Conservation (phyloP, 2,888 invertebrate species). For the Phymatocera aterrima region DNA sequence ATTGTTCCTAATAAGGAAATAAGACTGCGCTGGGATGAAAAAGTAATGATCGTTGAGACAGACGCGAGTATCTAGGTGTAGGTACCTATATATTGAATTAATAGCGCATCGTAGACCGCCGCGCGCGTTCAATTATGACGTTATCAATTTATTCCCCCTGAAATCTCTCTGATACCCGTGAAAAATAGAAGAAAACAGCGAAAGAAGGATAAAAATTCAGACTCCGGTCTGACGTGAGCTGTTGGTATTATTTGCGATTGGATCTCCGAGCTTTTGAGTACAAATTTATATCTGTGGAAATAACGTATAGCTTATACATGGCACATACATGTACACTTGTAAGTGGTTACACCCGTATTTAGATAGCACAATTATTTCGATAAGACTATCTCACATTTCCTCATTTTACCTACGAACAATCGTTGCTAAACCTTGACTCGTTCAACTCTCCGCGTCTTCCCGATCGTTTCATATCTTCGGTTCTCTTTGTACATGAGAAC, state of each 20-base stretch:
- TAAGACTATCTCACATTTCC: not conserved
- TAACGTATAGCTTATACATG: not conserved
- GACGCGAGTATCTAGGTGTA: too few species aligned
- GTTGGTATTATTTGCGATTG: not conserved
- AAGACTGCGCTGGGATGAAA: too few species aligned
- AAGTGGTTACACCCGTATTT: conserved; percentile 14
- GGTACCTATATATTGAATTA: too few species aligned
- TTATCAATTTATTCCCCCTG: not conserved
- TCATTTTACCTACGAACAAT: not conserved
- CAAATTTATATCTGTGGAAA: conserved; percentile 11
- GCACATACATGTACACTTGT: not conserved
- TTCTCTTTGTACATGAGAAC: too few species aligned
- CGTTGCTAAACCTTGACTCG: too few species aligned
- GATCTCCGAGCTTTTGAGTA: conserved; percentile 14
- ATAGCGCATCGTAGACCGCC: too few species aligned
- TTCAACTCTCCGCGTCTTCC: not conserved
- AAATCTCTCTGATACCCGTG: not conserved
- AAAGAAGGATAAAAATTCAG: not conserved
- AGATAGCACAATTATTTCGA: conserved; percentile 39
- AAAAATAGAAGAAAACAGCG: not conserved
- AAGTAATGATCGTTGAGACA: too few species aligned
- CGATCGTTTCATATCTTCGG: not conserved
- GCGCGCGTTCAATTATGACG: not conserved
- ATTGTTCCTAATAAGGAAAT: too few species aligned
- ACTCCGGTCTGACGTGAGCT: too few species aligned